phyloP scores from a whole-genome alignment of 1,140 invertebrate species.

The Neomicropteryx cornuta region DNA sequence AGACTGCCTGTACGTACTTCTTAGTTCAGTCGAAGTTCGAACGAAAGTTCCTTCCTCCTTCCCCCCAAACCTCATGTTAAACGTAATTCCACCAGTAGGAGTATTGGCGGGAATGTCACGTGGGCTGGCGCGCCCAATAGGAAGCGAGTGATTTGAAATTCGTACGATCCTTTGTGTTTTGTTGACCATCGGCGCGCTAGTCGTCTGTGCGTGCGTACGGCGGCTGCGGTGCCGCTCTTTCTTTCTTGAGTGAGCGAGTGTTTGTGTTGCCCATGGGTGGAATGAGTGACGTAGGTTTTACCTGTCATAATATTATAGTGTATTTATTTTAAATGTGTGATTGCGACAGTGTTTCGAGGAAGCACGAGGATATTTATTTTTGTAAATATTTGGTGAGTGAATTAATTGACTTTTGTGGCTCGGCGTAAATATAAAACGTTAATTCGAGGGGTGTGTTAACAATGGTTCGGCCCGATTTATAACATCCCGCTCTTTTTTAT shows the following conservation, averaged over 20 bases:
- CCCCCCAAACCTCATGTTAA: no score
- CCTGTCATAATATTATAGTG: slow-evolving; percentile 41
- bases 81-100: slow-evolving; percentile 24
- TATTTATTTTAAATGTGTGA: slow-evolving; percentile 42
- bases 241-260: slow-evolving; percentile 33
- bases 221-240: slow-evolving; percentile 23
- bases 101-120: slow-evolving; percentile 23
- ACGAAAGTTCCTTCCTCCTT: no score
- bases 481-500: slow-evolving; percentile 38
- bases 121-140: slow-evolving; percentile 31
- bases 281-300: slow-evolving; percentile 37
- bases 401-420: slow-evolving; percentile 12
- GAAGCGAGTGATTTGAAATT: slow-evolving; percentile 22
- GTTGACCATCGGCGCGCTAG: not conserved
- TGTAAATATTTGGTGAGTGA: slow-evolving; percentile 42
- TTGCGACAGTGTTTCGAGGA: slow-evolving; percentile 38
- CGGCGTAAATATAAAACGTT: slow-evolving; percentile 14
- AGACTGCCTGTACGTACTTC: no score
- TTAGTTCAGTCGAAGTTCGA: no score
- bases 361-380: slow-evolving; percentile 41
- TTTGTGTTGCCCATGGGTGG: slow-evolving; percentile 32
- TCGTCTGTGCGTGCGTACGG: not conserved
- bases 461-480: slow-evolving; percentile 32
- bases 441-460: slow-evolving; percentile 18
- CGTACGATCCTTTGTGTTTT: slow-evolving; percentile 28